Percentiles rank a stretch among this genome's conserved stretches.
phyloP scores from a whole-genome alignment of 2,888 invertebrate species.

The Cartodere bifasciata region DNA sequence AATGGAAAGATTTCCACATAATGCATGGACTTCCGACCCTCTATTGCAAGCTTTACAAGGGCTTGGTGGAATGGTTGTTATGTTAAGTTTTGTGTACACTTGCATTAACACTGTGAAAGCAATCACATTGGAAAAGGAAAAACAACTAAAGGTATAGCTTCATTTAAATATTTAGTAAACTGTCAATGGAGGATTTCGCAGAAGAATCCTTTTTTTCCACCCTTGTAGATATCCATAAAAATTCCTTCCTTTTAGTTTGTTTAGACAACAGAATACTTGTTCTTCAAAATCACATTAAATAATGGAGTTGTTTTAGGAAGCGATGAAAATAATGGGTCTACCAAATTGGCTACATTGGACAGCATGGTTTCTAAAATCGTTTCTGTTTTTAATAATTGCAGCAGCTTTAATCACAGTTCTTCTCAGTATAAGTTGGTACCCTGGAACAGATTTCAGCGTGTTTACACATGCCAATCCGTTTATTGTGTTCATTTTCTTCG shows the following conservation, averaged over 20 bases:
- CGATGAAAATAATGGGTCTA: conserved; percentile 85
- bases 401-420: conserved; percentile 41
- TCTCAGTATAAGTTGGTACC: conserved; percentile 29
- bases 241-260: too few relatives aligned
- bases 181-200: too few relatives aligned
- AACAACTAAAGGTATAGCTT: conserved; percentile 49
- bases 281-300: too few relatives aligned
- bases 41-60: not conserved
- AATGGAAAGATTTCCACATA: not conserved
- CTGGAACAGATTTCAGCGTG: conserved; percentile 36
- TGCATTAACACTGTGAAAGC: conserved; percentile 65
- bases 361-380: conserved; percentile 70
- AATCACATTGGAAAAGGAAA: conserved; percentile 63
- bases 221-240: too few relatives aligned
- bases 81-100: conserved; percentile 73
- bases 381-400: conserved; percentile 49
- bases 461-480: conserved; percentile 51
- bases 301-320: conserved; percentile 48
- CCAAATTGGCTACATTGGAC: conserved; percentile 73
- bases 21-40: not conserved
- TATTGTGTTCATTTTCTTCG: conserved; percentile 51
- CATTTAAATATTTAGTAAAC: not conserved
- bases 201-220: too few relatives aligned
- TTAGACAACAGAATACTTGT: too few relatives aligned
- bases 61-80: conserved; percentile 51